These are phyloP conservation scores for Pipistrellus nathusii DNA, from an alignment of 2,797 vertebrate species.

Conservation along the genomic window DNA sequence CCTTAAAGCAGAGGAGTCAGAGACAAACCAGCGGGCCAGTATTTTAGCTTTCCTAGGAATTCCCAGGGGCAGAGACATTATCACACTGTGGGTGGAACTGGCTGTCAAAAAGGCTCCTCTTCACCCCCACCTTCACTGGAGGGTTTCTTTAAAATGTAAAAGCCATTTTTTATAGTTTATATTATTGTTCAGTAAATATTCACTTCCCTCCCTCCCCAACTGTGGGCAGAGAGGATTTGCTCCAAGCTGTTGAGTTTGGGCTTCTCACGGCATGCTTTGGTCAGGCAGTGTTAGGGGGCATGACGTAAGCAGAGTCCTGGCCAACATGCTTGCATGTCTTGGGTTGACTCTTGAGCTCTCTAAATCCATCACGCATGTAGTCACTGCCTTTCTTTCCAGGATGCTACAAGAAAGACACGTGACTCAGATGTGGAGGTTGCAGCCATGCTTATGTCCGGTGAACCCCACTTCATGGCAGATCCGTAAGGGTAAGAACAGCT, in stretches of 20 bases:
- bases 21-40: not conserved
- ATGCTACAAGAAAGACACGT: not conserved
- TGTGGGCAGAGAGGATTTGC: not conserved
- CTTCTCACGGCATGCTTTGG: not conserved
- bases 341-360: not conserved
- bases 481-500: not conserved
- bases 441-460: not conserved
- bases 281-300: not conserved
- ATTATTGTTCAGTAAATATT: not conserved
- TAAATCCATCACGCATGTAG: not conserved
- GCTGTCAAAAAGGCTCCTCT: not conserved
- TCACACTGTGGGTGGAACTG: not conserved
- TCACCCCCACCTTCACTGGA: not conserved
- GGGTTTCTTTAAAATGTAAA: slow-evolving; percentile 28
- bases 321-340: not conserved
- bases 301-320: not conserved
- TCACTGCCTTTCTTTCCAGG: not conserved
- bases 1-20: not conserved
- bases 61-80: not conserved
- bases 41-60: not conserved
- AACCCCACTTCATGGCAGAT: not conserved
- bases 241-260: not conserved
- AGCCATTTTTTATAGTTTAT: not conserved
- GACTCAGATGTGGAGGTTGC: not conserved
- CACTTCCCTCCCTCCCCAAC: not conserved